Evolutionary conservation across 2,888 invertebrate species (phyloP).

Genomic region (Villa cingulata): DNA sequence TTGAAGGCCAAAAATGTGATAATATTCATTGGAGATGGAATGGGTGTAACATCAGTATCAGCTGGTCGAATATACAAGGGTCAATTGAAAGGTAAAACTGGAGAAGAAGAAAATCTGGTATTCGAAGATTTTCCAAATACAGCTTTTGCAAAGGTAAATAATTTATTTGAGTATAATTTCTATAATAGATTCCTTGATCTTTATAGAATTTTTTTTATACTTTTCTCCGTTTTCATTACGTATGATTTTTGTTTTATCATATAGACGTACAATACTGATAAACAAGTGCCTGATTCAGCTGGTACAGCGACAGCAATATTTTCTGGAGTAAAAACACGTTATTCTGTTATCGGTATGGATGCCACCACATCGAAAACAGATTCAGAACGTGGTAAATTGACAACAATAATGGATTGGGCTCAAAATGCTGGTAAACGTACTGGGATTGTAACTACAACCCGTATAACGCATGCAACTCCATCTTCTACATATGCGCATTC

Average conservation of each 20-base stretch:
- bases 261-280: slow-evolving; percentile 55
- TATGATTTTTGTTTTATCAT: not conserved
- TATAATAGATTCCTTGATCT: not conserved
- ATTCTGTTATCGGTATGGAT: slow-evolving; percentile 41
- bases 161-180: not conserved
- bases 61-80: slow-evolving; percentile 50
- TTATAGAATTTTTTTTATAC: not conserved
- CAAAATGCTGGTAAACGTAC: slow-evolving; percentile 44
- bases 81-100: slow-evolving; percentile 34
- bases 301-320: slow-evolving; percentile 55
- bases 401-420: slow-evolving; percentile 44
- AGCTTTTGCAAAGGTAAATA: slow-evolving; percentile 45
- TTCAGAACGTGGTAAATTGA: slow-evolving; percentile 36
- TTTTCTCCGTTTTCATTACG: no score
- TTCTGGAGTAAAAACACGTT: slow-evolving; percentile 47
- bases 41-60: slow-evolving; percentile 50
- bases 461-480: slow-evolving; percentile 52
- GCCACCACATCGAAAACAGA: slow-evolving; percentile 21
- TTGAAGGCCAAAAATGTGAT: slow-evolving; percentile 47
- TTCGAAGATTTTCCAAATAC: slow-evolving; percentile 49
- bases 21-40: slow-evolving; percentile 53
- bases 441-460: slow-evolving; percentile 51
- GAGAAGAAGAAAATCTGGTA: slow-evolving; percentile 44
- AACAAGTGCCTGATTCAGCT: slow-evolving; percentile 56
- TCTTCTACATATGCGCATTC: slow-evolving; percentile 44